Evolutionary conservation across 2,888 invertebrate genomes (phyloP), one percentile per base, ranked within the genome.

Genomic region (Galeruca laticollis): DNA sequence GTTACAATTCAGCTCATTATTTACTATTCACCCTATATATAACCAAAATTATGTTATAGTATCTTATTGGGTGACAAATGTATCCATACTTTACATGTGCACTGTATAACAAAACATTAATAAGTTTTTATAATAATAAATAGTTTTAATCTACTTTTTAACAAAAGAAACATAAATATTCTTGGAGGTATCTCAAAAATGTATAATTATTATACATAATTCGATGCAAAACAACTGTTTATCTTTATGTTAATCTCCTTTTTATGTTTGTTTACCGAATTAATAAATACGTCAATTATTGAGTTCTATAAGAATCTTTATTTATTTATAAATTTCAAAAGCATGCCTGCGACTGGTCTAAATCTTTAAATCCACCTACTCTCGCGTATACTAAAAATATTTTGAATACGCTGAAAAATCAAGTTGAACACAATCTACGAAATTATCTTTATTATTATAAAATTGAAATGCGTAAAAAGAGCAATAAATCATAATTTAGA

Each of bases 401-500:
- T 71, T 73, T 56, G 18, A 60, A 59, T 15, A 13, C 9, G 18
- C 5, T 10, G 5, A 60, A 66, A 66, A 70, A 66, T 43, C 52
- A 54, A 54, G 37, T 54, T 33, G 26, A 26, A 11, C 47, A 51
- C 18, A 62, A 57, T 56, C 51, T 54, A 51, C 49, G 10, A 52
- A 63, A 56, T 72, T 72, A 70, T 70, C 62, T 69, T 56, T 69
- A 70, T 56, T 69, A 70, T 56, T 59, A 56, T 62, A 60, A 49
- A 59, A 65, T 66, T 65, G 61, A 65, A 68, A 65, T 67, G 63
- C 67, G 68, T 61, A 61, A 68, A 61, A 40, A 47, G 40, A 57
- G 51, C n/a, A 56, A 63, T 68, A 68, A 66, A 73, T 66, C 68
- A 73, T 61, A 59, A 68, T 67, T 69, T 68, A 63, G 66, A 57